Conservation (phyloP, 2,113 vertebrate species). For the Odontophorus gujanensis region DNA sequence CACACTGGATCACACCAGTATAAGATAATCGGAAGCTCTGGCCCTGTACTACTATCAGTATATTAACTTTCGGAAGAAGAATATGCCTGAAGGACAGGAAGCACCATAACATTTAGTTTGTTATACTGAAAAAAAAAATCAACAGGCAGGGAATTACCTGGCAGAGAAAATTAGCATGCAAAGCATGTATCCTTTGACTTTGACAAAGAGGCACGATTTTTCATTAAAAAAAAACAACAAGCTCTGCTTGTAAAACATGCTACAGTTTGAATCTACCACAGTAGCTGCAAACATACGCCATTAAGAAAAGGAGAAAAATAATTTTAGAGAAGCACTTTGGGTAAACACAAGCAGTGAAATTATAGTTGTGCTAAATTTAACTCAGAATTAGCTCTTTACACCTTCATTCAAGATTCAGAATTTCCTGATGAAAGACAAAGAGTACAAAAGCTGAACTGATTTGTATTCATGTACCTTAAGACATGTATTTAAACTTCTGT, state of each 20-base stretch:
- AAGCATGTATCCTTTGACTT: constrained; percentile 16
- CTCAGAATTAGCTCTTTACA: background rate
- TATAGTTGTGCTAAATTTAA: background rate
- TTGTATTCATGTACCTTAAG: background rate
- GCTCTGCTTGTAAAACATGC: background rate
- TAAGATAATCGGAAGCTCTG: background rate
- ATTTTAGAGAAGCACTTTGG: background rate
- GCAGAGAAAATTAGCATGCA: constrained; percentile 6
- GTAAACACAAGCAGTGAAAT: background rate
- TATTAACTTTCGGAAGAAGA: background rate
- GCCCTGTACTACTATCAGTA: background rate
- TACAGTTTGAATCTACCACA: background rate
- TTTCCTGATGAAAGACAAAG: background rate
- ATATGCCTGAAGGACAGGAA: background rate
- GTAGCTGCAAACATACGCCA: background rate
- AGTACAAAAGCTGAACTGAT: constrained; percentile 3
- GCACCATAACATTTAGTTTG: background rate
- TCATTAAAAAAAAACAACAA: background rate
- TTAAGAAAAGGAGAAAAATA: background rate
- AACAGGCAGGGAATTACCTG: background rate
- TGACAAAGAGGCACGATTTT: background rate
- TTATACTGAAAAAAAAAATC: background rate
- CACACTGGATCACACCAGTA: background rate
- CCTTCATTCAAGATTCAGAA: background rate
- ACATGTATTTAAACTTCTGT: constrained; percentile 10